Percentiles rank a stretch among this genome's conserved stretches.
Conservation (phyloP, 2,113 vertebrate species). For the Rattus rattus region DNA sequence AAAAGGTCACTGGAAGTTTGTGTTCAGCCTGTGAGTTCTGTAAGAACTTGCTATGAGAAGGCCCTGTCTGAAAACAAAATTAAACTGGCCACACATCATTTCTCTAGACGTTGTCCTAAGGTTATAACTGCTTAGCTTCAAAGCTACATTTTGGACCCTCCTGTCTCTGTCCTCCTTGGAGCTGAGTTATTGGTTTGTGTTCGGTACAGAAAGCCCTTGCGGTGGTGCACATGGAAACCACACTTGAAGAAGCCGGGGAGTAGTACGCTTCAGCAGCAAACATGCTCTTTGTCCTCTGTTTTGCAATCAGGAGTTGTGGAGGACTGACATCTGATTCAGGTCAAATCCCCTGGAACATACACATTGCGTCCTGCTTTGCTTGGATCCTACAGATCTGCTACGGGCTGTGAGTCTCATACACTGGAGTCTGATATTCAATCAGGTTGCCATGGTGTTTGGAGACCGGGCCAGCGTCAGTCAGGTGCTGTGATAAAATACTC, state of each 20-base stretch:
- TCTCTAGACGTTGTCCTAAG: not conserved
- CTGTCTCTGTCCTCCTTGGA: not conserved
- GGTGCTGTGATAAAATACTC: not conserved
- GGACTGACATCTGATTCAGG: not conserved
- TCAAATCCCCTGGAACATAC: not conserved
- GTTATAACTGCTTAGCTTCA: not conserved
- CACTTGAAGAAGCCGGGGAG: not conserved
- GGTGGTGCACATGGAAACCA: not conserved
- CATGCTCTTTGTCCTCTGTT: not conserved
- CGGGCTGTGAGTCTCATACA: not conserved
- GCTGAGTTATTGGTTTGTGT: not conserved
- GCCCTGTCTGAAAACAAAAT: not conserved
- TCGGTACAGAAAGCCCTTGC: not conserved
- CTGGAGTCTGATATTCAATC: not conserved
- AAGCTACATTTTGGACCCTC: not conserved
- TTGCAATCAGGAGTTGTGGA: not conserved
- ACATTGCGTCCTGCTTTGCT: not conserved
- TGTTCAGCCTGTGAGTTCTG: not conserved
- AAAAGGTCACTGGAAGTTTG: not conserved
- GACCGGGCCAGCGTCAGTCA: not conserved
- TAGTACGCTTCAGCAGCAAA: not conserved
- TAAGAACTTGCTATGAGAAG: not conserved
- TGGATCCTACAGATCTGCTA: not conserved
- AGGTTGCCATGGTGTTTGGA: not conserved
- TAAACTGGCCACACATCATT: not conserved